Evolutionary conservation across 2,888 invertebrate genomes (phyloP).

Genomic region (Ophion ventricosus): DNA sequence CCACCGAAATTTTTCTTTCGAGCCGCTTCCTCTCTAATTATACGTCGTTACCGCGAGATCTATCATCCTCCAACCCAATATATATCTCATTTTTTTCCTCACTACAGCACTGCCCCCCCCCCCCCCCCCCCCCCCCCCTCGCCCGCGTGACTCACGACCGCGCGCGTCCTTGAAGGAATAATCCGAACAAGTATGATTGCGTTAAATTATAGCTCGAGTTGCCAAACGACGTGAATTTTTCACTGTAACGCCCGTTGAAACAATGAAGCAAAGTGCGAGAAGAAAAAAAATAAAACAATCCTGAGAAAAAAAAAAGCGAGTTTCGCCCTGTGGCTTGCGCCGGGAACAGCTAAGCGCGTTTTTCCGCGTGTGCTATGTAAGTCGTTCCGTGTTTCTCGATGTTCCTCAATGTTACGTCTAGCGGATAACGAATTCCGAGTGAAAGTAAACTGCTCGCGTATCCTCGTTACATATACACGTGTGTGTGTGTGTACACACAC

Average conservation of each 20-base stretch:
- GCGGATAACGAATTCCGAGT: conserved; percentile 65
- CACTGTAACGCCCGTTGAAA: conserved; percentile 8
- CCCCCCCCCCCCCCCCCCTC: too few species aligned
- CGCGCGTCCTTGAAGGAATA: conserved; percentile 11
- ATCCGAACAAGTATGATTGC: conserved; percentile 5
- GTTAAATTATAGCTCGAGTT: not conserved
- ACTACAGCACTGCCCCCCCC: too few species aligned
- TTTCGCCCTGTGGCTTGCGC: conserved; percentile 19
- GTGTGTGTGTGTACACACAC: too few species aligned
- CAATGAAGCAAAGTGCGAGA: conserved; percentile 3
- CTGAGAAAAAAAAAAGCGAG: conserved; percentile 23
- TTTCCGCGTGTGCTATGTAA: conserved; percentile 56
- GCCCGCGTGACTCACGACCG: not conserved
- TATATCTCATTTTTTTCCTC: not conserved
- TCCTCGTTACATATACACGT: conserved; percentile 42
- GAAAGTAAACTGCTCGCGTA: conserved; percentile 59
- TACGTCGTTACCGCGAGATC: not conserved
- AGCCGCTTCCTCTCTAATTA: too few species aligned
- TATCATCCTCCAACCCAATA: not conserved
- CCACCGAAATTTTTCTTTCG: not conserved
- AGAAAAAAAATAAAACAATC: conserved; percentile 11
- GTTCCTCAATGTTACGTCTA: conserved; percentile 64
- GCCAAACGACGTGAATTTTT: conserved; percentile 31
- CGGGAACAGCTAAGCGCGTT: conserved; percentile 38
- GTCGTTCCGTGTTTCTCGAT: conserved; percentile 53